Percentiles rank a stretch among this genome's conserved stretches.
These are phyloP conservation scores for Philotrypesis tridentata DNA, from an alignment of 1,140 invertebrate genomes.

Conservation along the genomic window DNA sequence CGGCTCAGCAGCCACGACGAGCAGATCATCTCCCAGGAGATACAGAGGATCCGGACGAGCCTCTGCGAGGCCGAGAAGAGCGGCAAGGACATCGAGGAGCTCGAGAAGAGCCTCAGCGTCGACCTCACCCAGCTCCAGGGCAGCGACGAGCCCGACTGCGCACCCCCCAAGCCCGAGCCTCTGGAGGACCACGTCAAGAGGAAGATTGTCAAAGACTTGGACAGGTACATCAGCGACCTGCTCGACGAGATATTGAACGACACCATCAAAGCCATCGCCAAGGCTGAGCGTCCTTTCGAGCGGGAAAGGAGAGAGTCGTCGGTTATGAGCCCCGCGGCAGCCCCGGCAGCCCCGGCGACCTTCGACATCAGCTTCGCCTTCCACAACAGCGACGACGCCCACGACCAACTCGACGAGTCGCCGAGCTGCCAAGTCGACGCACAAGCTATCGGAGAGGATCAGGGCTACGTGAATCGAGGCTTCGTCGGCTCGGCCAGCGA, in stretches of 20 bases:
- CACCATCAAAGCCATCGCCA: conserved; percentile 61
- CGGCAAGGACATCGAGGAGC: conserved; percentile 59
- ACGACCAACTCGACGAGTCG: not conserved
- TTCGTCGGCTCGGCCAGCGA: conserved; percentile 63
- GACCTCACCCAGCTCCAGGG: conserved; percentile 55
- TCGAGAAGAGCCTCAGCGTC: conserved; percentile 61
- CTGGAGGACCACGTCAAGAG: conserved; percentile 60
- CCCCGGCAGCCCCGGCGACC: not conserved
- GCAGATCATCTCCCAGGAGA: conserved; percentile 62
- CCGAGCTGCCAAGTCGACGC: not conserved
- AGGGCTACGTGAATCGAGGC: conserved; percentile 65
- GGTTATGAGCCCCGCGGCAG: not conserved
- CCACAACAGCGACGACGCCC: conserved; percentile 3
- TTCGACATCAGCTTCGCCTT: conserved; percentile 61
- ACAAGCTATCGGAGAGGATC: conserved; percentile 39
- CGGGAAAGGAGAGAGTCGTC: not conserved
- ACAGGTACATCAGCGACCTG: conserved; percentile 64
- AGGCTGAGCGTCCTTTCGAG: conserved; percentile 47
- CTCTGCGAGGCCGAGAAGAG: conserved; percentile 65
- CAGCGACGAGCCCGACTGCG: not conserved
- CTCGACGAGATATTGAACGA: conserved; percentile 65
- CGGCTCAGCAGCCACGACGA: conserved; percentile 55
- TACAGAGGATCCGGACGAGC: conserved; percentile 67
- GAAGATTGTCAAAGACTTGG: conserved; percentile 64
- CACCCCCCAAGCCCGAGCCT: not conserved